Evolutionary conservation across 2,888 invertebrate species (phyloP).

Genomic region (Calameuta pallipes): DNA sequence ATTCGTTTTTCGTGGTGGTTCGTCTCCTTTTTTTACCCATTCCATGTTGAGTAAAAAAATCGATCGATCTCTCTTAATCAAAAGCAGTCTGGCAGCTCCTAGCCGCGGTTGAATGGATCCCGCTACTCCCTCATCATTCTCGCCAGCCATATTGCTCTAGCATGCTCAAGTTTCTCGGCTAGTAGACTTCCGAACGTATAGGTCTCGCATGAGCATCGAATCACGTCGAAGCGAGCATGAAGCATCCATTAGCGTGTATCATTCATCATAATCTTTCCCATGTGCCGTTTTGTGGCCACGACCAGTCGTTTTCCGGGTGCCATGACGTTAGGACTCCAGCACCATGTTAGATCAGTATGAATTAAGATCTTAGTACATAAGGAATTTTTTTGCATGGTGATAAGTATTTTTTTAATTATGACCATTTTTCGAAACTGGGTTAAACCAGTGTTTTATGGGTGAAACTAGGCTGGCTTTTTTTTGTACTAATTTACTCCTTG

Average conservation of each 20-base stretch:
- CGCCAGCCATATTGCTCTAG: background rate
- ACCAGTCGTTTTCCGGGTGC: background rate
- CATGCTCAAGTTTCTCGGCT: conserved; percentile 4
- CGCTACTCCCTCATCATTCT: background rate
- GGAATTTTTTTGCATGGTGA: background rate
- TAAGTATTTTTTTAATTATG: background rate
- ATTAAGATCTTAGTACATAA: background rate
- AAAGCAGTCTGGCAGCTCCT: conserved; percentile 8
- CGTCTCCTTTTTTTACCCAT: background rate
- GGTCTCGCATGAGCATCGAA: conserved; percentile 11
- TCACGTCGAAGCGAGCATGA: conserved; percentile 9
- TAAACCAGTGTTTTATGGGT: background rate
- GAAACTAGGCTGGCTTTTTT: background rate
- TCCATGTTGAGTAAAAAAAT: background rate
- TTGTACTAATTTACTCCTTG: background rate
- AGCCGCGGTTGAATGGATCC: background rate
- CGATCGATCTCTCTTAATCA: conserved; percentile 23
- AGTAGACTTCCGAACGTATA: background rate
- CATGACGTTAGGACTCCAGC: background rate
- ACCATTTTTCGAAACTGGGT: background rate
- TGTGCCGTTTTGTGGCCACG: conserved; percentile 6
- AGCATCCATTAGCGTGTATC: conserved; percentile 18
- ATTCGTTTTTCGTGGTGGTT: background rate
- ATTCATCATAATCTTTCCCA: conserved; percentile 27
- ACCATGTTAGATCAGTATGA: background rate